A percentile compares a stretch with the other conserved stretches of the same genome.
phyloP scores from a whole-genome alignment of 2,888 invertebrate species.

The Lysandra bellargus region DNA sequence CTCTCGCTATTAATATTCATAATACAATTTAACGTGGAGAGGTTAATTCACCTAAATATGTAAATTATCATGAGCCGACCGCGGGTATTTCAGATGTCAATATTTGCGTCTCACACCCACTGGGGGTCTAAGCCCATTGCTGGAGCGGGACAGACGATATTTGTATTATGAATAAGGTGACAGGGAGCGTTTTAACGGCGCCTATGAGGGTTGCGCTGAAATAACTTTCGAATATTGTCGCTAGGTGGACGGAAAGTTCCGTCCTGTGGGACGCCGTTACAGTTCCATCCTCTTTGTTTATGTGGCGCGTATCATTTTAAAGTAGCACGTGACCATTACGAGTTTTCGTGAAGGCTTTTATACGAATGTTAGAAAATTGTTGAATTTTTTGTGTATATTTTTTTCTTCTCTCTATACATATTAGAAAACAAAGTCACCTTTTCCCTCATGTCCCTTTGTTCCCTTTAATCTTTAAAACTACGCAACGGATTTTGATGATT shows the following conservation, averaged over 20 bases:
- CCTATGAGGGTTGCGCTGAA: slow-evolving; percentile 81
- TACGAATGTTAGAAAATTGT: neutral
- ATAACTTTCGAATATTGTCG: slow-evolving; percentile 82
- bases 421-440: too few relatives aligned
- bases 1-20: slow-evolving; percentile 78
- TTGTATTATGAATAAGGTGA: slow-evolving; percentile 79
- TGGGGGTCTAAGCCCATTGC: slow-evolving; percentile 37
- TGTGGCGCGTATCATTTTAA: slow-evolving; percentile 75
- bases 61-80: slow-evolving; percentile 82
- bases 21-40: slow-evolving; percentile 79
- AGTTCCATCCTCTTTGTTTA: slow-evolving; percentile 72
- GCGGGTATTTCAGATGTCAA: slow-evolving; percentile 78
- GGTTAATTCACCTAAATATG: slow-evolving; percentile 82
- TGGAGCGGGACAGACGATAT: slow-evolving; percentile 52
- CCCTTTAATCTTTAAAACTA: too few relatives aligned
- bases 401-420: too few relatives aligned
- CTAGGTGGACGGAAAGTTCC: slow-evolving; percentile 79
- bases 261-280: slow-evolving; percentile 72
- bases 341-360: slow-evolving; percentile 16
- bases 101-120: slow-evolving; percentile 60
- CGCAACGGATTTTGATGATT: too few relatives aligned
- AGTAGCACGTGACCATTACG: slow-evolving; percentile 52
- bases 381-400: neutral
- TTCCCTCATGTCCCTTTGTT: too few relatives aligned
- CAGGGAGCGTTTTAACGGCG: slow-evolving; percentile 80